Evolutionary conservation across 2,113 vertebrate species (phyloP).

Genomic region (Salminus brasiliensis): DNA sequence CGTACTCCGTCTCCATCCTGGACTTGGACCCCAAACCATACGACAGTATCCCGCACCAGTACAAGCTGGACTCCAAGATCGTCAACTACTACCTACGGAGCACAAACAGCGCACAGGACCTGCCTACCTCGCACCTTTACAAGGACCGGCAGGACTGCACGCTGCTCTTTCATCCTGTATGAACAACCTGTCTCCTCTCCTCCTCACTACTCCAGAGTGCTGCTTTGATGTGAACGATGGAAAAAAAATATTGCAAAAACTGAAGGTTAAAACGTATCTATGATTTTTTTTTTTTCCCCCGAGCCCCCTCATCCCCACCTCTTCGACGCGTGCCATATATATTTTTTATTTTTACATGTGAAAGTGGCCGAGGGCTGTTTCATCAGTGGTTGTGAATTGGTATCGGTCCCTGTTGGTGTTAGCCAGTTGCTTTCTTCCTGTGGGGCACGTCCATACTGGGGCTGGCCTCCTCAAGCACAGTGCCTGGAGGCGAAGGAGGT

Average conservation of each 20-base stretch:
- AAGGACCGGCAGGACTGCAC: conserved; percentile 89
- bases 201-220: conserved; percentile 17
- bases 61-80: conserved; percentile 89
- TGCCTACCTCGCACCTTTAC: conserved; percentile 71
- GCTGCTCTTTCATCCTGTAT: conserved; percentile 90
- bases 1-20: conserved; percentile 89
- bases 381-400: not conserved
- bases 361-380: not conserved
- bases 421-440: not conserved
- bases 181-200: conserved; percentile 49
- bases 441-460: conserved; percentile 18
- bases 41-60: conserved; percentile 89
- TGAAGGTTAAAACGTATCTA: conserved; percentile 12
- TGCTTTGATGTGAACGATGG: conserved; percentile 34
- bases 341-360: conserved; percentile 19
- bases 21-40: conserved; percentile 95
- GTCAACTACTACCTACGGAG: conserved; percentile 88
- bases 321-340: conserved; percentile 30
- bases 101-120: conserved; percentile 74
- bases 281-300: not conserved
- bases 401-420: not conserved
- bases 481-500: not conserved
- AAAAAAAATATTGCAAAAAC: conserved; percentile 28
- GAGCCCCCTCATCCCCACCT: not conserved
- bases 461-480: conserved; percentile 40